A percentile compares a stretch with the other conserved stretches of the same genome.
Evolutionary conservation across 2,797 vertebrate genomes (phyloP).

Genomic region (Molothrus aeneus): DNA sequence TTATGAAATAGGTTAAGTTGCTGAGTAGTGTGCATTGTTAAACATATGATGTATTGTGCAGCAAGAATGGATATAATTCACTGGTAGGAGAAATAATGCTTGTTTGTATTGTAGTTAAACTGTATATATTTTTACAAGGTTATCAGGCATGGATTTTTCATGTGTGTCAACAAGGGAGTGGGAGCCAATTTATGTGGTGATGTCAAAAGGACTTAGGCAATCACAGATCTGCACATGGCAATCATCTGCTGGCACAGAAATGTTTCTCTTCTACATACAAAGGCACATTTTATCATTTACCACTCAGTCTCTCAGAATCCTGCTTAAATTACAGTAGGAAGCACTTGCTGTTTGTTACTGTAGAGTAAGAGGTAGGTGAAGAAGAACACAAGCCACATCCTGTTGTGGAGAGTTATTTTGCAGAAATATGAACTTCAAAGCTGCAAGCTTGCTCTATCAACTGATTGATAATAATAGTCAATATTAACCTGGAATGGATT

Average conservation of each 20-base stretch:
- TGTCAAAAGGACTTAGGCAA: neutral
- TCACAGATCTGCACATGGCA: neutral
- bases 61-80: neutral
- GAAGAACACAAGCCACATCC: conserved; percentile 32
- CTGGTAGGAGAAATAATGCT: neutral
- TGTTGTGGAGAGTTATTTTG: conserved; percentile 29
- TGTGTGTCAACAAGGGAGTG: neutral
- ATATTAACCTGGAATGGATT: neutral
- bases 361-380: neutral
- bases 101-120: conserved; percentile 16
- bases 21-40: neutral
- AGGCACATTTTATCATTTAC: neutral
- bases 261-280: neutral
- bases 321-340: conserved; percentile 36
- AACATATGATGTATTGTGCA: neutral
- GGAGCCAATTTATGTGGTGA: neutral
- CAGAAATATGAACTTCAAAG: neutral
- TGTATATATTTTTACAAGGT: neutral
- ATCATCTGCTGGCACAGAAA: neutral
- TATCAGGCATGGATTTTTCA: conserved; percentile 3
- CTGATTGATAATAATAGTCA: neutral
- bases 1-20: neutral
- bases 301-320: neutral
- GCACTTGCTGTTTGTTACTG: neutral
- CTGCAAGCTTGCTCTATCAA: neutral